Base-by-base conservation (phyloP, 2,888 invertebrate genomes). In the Megastigmus dorsalis region DNA sequence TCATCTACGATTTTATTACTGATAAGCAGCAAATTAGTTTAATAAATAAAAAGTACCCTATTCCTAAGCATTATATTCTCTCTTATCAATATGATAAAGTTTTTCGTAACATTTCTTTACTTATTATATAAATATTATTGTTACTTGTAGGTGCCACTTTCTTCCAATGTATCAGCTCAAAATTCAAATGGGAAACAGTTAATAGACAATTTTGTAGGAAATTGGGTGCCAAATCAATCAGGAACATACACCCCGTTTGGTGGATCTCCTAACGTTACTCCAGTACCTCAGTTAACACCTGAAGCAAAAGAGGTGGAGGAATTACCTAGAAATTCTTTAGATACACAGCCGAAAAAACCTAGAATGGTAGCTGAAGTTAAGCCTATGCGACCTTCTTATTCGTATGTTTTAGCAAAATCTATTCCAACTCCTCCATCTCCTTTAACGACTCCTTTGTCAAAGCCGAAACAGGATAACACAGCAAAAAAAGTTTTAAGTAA, bases 351-450 rank as follows among this genome's bases (percentile, higher is more conserved):
- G 3, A 92, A 92, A 80, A 93, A 93, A 78, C 89, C 90, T 70
- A 90, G 95, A 62, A 95, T 94, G 86, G 92, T 95, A 0, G 95
- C 95, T 41, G 95, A 95, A 89, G 95, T 95, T 0, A 94, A 94
- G 82, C 95, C 95, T 0, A 95, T 95, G 95, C 91, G 95, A 66
- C 95, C 95, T 60, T 93, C 94, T 13, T 95, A 95, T 85, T 95
- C 95, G 0, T 95, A 95, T 89, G 95, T 95, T 6, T 85, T 95
- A 48, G 93, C 94, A 33, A 95, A 95, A 88, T 89, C 90, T 6
- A 89, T 89, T 7, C 90, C 89, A 1, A 79, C 85, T 30, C 82
- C 85, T 4, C 79, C 84, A 2, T 84, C 90, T 3, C 87, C 88
- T 50, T 81, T 84, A 33, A 84, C 84, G 6, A 78, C 81, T 28